Percentiles rank a stretch among this genome's conserved stretches.
These are phyloP conservation scores for Carcinoscorpius rotundicauda DNA, from an alignment of 1,140 invertebrate species.

Conservation along the genomic window DNA sequence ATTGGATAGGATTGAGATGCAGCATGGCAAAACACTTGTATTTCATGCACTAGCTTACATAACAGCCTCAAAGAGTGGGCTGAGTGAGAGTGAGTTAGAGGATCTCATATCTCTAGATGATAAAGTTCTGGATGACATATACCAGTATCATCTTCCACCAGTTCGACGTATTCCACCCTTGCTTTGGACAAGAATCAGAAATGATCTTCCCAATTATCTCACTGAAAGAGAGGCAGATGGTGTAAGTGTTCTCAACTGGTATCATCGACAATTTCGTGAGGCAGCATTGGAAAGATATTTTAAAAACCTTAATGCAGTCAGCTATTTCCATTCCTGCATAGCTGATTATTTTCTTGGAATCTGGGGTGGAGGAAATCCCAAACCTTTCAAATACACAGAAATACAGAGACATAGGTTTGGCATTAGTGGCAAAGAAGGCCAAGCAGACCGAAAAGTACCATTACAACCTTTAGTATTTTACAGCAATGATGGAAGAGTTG, in stretches of 20 bases:
- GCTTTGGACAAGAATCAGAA: slow-evolving; percentile 87
- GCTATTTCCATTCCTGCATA: slow-evolving; percentile 92
- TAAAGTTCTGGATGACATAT: slow-evolving; percentile 87
- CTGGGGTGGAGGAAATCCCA: slow-evolving; percentile 85
- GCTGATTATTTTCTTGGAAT: slow-evolving; percentile 96
- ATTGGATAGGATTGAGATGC: slow-evolving; percentile 79
- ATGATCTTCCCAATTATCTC: slow-evolving; percentile 89
- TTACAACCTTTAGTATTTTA: slow-evolving; percentile 87
- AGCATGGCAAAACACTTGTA: slow-evolving; percentile 81
- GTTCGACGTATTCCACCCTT: slow-evolving; percentile 87
- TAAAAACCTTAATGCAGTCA: slow-evolving; percentile 91
- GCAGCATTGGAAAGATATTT: slow-evolving; percentile 90
- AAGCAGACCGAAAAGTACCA: slow-evolving; percentile 90
- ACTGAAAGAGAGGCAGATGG: slow-evolving; percentile 94
- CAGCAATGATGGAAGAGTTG: slow-evolving; percentile 69
- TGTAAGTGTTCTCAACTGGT: slow-evolving; percentile 95
- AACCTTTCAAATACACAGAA: slow-evolving; percentile 93
- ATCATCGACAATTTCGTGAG: slow-evolving; percentile 90
- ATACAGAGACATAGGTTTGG: slow-evolving; percentile 72
- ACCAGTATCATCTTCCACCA: slow-evolving; percentile 94
- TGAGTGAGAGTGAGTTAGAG: slow-evolving; percentile 87
- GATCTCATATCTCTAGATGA: slow-evolving; percentile 90
- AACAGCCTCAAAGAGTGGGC: slow-evolving; percentile 71
- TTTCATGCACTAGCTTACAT: slow-evolving; percentile 91
- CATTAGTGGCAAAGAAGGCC: slow-evolving; percentile 68